Evolutionary conservation across 2,888 invertebrate genomes (phyloP), one percentile per base, ranked within the genome.

Genomic region (Lepidocyrtinus sp.): DNA sequence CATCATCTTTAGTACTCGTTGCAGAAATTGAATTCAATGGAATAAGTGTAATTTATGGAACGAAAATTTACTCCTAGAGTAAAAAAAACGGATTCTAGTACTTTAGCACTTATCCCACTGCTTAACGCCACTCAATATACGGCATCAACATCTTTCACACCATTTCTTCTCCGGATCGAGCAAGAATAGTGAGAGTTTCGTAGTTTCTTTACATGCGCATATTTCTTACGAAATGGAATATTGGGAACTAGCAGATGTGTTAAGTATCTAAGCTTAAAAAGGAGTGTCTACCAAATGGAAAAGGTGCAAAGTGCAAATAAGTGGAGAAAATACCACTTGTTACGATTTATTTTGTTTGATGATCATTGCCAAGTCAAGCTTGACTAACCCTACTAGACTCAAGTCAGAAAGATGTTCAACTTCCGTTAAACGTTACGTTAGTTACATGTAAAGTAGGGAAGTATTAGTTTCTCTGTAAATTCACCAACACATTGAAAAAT

Each of bases 311-410:
- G 55, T 55, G 55, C 55, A 55, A 55, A 55, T 55, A 55, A 55
- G 55, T 55, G 55, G 55, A 55, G 55, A 55, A 55, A 55, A 55
- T 55, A n/a, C 55, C 55, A 55, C 55, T 55, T 55, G 55, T 55
- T 55, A 9, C n/a, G 5, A 55, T 55, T 3, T 55, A 55, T 55
- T n/a, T 55, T 55, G 55, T 55, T 55, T 55, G 55, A 55, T 55
- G 55, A 55, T 55, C 55, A 55, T 55, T 7, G 15, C 2, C 17
- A 55, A 55, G 55, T 55, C 55, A 55, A 55, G 55, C 55, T 12
- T 55, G 55, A 55, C 55, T 55, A 55, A 55, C 55, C 17, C 55
- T n/a, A 55, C 55, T n/a, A n/a, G 55, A 55, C 55, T 55, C 55
- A 55, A 55, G 55, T 55, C 55, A 55, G 55, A 55, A 55, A 55